Conservation (phyloP, 2,888 invertebrate genomes). For the Eretmocerus hayati region DNA sequence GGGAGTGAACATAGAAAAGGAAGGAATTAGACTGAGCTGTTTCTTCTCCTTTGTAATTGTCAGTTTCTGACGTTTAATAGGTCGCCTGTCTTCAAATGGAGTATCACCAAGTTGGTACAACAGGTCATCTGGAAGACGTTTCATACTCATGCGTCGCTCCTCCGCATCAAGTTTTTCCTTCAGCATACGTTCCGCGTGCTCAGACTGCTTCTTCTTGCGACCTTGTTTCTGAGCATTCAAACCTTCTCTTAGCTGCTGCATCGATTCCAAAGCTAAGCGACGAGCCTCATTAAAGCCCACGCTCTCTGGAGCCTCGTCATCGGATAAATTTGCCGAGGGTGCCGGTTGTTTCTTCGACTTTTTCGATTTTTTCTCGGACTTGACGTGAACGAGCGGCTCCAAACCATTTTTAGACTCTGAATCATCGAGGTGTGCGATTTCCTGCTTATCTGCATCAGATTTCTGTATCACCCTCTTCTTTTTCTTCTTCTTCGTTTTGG, state of each 20-base stretch:
- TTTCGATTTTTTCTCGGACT: slow-evolving; percentile 12
- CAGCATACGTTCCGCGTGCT: slow-evolving; percentile 9
- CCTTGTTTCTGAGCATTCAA: slow-evolving; percentile 11
- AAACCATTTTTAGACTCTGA: neutral
- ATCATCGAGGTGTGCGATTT: slow-evolving; percentile 2
- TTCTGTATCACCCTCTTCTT: neutral
- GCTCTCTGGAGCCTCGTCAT: slow-evolving; percentile 16
- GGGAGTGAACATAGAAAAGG: slow-evolving; percentile 23
- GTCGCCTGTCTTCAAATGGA: slow-evolving; percentile 18
- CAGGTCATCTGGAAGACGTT: slow-evolving; percentile 32
- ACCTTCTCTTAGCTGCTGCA: slow-evolving; percentile 11
- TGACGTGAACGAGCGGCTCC: neutral
- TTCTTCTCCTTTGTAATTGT: slow-evolving; percentile 3
- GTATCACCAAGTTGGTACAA: slow-evolving; percentile 30
- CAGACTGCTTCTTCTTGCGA: slow-evolving; percentile 17
- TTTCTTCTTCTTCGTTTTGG: neutral
- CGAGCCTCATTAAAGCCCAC: slow-evolving; percentile 18
- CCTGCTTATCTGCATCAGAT: neutral
- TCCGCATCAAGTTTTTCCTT: neutral
- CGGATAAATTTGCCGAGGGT: neutral
- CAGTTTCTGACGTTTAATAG: slow-evolving; percentile 21
- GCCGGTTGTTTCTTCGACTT: slow-evolving; percentile 11
- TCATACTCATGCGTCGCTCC: slow-evolving; percentile 22
- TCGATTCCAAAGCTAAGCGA: slow-evolving; percentile 4
- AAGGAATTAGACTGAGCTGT: slow-evolving; percentile 19